These are phyloP conservation scores for Aleiodes testaceus DNA, from an alignment of 2,888 invertebrate species.

Conservation along the genomic window DNA sequence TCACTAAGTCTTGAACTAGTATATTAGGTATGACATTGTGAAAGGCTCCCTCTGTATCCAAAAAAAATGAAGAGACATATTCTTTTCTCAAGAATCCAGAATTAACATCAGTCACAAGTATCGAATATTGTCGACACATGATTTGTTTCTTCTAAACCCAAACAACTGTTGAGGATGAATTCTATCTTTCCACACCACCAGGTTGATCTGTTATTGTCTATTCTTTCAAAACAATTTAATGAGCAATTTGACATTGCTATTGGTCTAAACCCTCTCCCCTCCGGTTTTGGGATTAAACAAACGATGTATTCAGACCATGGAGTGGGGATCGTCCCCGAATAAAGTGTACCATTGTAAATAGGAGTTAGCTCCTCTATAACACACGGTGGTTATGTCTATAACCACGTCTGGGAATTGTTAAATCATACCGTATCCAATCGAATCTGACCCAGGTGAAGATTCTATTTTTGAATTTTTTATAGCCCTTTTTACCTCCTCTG, in stretches of 20 bases:
- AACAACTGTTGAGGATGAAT: not conserved
- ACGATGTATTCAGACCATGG: conserved; percentile 22
- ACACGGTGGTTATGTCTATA: too few species aligned
- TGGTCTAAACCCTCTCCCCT: conserved; percentile 9
- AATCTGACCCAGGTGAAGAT: too few species aligned
- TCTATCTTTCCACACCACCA: conserved; percentile 19
- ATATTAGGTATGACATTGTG: conserved; percentile 31
- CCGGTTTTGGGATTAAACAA: conserved; percentile 25
- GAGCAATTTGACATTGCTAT: conserved; percentile 28
- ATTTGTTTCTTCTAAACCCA: conserved; percentile 34
- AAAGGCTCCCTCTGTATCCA: conserved; percentile 39
- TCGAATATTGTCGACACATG: conserved; percentile 21
- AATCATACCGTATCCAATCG: not conserved
- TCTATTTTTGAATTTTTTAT: too few species aligned
- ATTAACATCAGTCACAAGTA: conserved; percentile 13
- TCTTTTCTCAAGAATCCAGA: not conserved
- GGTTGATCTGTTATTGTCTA: conserved; percentile 1
- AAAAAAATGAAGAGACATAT: conserved; percentile 18
- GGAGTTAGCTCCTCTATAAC: not conserved
- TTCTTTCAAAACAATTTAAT: conserved; percentile 24
- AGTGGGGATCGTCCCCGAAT: not conserved
- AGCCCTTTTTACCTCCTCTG: too few species aligned
- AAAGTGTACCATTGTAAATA: not conserved
- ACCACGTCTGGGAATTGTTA: not conserved
- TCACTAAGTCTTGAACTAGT: not conserved